These are phyloP conservation scores for Ailurus styani DNA, from an alignment of 2,113 vertebrate genomes.

Conservation along the genomic window DNA sequence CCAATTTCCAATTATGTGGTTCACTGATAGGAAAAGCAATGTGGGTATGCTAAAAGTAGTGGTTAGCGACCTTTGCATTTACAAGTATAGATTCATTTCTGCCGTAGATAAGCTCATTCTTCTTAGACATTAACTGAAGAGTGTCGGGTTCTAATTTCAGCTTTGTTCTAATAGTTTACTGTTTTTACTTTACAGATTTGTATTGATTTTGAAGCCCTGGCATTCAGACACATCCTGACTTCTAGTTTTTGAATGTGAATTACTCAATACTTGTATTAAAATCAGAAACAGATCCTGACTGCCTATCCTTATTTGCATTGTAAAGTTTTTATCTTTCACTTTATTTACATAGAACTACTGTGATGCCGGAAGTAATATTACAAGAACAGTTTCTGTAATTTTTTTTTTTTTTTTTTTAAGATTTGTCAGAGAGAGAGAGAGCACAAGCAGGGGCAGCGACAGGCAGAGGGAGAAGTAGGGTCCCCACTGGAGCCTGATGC, in stretches of 20 bases:
- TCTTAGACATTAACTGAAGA: neutral
- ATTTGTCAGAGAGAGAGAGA: neutral
- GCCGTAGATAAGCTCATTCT: neutral
- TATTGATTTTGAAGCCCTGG: constrained; percentile 85
- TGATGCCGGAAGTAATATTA: neutral
- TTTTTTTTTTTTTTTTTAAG: too few relatives aligned
- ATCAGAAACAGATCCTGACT: constrained; percentile 23
- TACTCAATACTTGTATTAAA: constrained; percentile 38
- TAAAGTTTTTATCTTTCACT: neutral
- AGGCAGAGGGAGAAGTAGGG: neutral
- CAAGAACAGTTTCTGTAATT: neutral
- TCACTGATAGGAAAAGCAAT: neutral
- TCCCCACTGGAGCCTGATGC: neutral
- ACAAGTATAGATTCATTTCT: neutral
- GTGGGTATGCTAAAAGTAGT: neutral
- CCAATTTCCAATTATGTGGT: neutral
- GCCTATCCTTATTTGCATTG: neutral
- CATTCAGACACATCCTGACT: constrained; percentile 80
- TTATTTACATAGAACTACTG: neutral
- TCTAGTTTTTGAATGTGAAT: constrained; percentile 36
- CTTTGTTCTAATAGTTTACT: constrained; percentile 31
- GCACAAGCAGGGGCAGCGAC: neutral
- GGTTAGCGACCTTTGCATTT: neutral
- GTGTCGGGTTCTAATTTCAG: neutral
- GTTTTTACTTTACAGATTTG: constrained; percentile 81